phyloP scores from a whole-genome alignment of 1,140 invertebrate genomes.

The Drosophila sproati region DNA sequence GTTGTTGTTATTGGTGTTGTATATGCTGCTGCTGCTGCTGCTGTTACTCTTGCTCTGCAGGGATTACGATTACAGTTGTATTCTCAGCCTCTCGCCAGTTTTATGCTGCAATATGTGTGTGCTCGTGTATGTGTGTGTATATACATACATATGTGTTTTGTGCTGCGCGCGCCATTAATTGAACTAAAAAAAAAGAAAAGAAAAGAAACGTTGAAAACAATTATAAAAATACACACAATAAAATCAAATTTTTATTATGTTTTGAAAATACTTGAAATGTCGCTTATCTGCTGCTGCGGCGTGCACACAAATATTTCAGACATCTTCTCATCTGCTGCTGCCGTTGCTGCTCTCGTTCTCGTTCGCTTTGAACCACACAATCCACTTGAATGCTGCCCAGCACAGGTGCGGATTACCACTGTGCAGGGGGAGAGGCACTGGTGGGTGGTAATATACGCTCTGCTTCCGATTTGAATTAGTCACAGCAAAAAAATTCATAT shows the following conservation, averaged over 20 bases:
- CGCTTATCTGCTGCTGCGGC: constrained; percentile 8
- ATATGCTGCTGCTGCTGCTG: constrained; percentile 33
- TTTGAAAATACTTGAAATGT: constrained; percentile 78
- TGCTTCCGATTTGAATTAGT: constrained; percentile 29
- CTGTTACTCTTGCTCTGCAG: constrained; percentile 59
- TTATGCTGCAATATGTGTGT: constrained; percentile 70
- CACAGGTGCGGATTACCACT: constrained; percentile 40
- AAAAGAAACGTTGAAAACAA: constrained; percentile 58
- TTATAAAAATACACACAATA: constrained; percentile 81
- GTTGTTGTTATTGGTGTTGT: constrained; percentile 48
- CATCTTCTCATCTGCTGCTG: constrained; percentile 21
- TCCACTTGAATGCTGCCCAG: constrained; percentile 60
- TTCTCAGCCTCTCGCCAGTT: constrained; percentile 60
- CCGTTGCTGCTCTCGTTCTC: constrained; percentile 17
- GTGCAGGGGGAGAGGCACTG: no score
- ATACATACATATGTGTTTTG: constrained; percentile 38
- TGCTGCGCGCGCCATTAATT: constrained; percentile 77
- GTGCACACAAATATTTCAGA: constrained; percentile 39
- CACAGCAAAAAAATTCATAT: constrained; percentile 37
- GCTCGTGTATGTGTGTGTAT: constrained; percentile 24
- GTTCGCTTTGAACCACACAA: constrained; percentile 24
- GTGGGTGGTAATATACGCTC: neutral
- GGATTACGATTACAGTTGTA: constrained; percentile 75
- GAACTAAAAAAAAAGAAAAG: constrained; percentile 47
- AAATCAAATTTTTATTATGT: constrained; percentile 77